Conservation (phyloP, 1,140 invertebrate genomes). For the Drosophila subpulchrella region DNA sequence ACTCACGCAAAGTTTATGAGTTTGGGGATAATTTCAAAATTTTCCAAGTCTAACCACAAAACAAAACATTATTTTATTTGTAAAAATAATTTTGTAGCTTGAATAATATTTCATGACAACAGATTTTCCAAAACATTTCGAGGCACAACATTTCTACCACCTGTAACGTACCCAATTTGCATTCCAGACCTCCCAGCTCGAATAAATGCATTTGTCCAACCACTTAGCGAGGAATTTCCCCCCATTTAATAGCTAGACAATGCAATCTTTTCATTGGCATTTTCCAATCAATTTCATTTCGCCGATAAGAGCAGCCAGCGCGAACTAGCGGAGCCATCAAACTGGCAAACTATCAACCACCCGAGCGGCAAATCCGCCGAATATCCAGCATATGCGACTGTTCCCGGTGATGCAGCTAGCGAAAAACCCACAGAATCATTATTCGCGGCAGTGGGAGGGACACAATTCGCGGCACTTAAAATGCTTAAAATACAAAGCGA, state of each 20-base stretch:
- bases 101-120: background rate
- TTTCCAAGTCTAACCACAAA: too few relatives aligned
- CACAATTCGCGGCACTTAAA: constrained; percentile 70
- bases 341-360: constrained; percentile 44
- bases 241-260: constrained; percentile 47
- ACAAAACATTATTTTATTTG: background rate
- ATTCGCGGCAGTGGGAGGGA: constrained; percentile 42
- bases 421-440: constrained; percentile 70
- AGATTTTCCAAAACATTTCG: background rate
- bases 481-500: constrained; percentile 73
- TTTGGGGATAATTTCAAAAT: background rate
- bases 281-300: constrained; percentile 70
- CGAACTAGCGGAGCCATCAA: constrained; percentile 18
- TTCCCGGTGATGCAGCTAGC: constrained; percentile 25
- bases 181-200: constrained; percentile 1
- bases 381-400: constrained; percentile 30
- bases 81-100: too few relatives aligned
- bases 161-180: background rate
- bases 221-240: constrained; percentile 37
- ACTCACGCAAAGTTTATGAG: constrained; percentile 6
- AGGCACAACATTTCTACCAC: background rate
- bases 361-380: constrained; percentile 40
- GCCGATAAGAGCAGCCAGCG: constrained; percentile 33
- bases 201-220: constrained; percentile 12
- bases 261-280: constrained; percentile 66